These are phyloP conservation scores for Sebastes fasciatus DNA, from an alignment of 2,113 vertebrate genomes.

Conservation along the genomic window DNA sequence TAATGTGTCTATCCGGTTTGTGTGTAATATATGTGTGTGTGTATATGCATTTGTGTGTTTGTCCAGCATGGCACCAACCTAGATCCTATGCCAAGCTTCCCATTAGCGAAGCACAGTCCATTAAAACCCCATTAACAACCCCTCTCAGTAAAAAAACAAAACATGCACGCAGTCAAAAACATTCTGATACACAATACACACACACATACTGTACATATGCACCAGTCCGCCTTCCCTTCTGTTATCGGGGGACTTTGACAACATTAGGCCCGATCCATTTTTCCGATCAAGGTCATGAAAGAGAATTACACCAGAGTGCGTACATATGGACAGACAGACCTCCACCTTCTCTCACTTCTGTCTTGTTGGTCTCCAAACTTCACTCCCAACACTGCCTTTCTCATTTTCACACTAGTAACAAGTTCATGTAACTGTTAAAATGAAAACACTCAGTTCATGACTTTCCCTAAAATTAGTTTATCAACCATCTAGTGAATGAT, in stretches of 20 bases:
- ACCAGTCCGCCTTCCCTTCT: conserved; percentile 42
- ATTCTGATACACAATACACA: conserved; percentile 32
- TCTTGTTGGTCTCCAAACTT: conserved; percentile 14
- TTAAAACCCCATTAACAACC: conserved; percentile 77
- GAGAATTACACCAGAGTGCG: conserved; percentile 20
- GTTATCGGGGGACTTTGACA: conserved; percentile 44
- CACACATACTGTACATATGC: conserved; percentile 15
- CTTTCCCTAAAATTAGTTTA: too few species aligned
- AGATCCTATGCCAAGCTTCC: conserved; percentile 73
- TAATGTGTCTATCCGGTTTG: conserved; percentile 55
- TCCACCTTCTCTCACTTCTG: conserved; percentile 25
- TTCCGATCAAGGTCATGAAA: conserved; percentile 60
- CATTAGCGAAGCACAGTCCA: conserved; percentile 76
- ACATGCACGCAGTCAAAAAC: conserved; percentile 41
- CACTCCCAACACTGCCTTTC: not conserved
- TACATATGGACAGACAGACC: conserved; percentile 50
- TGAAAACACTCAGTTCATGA: too few species aligned
- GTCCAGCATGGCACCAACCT: conserved; percentile 62
- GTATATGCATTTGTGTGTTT: conserved; percentile 43
- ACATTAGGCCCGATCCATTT: conserved; percentile 29
- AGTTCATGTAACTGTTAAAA: too few species aligned
- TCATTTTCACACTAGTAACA: too few species aligned
- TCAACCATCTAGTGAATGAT: too few species aligned
- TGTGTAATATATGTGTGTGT: conserved; percentile 29
- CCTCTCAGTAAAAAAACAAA: conserved; percentile 45